phyloP scores from a whole-genome alignment of 2,113 vertebrate species.

The Chrysemys picta region DNA sequence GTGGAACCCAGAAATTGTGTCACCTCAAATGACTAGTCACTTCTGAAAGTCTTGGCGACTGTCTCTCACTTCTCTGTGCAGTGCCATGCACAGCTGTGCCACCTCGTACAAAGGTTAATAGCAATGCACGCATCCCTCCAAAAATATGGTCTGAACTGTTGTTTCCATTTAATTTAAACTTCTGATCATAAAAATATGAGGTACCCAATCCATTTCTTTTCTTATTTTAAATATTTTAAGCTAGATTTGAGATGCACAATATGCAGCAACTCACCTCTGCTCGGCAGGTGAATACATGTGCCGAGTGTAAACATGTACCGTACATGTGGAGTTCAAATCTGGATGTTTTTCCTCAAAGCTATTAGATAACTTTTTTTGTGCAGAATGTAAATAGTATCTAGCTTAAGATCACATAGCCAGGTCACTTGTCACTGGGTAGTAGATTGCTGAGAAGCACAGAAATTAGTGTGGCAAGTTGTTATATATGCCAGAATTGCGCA shows the following conservation, averaged over 20 bases:
- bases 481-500: slow-evolving; percentile 38
- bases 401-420: slow-evolving; percentile 5
- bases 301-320: neutral
- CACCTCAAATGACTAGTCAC: no score
- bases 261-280: neutral
- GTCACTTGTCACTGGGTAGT: slow-evolving; percentile 31
- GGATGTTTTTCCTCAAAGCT: slow-evolving; percentile 4
- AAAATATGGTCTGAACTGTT: neutral
- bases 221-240: neutral
- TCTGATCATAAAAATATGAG: slow-evolving; percentile 25
- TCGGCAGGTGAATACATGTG: neutral
- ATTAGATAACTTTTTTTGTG: slow-evolving; percentile 11
- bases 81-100: no score
- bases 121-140: neutral
- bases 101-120: no score
- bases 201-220: neutral
- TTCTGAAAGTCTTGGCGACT: no score
- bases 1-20: no score
- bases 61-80: no score
- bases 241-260: neutral
- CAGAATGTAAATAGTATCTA: slow-evolving; percentile 22
- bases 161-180: neutral
- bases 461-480: slow-evolving; percentile 56
- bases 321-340: neutral
- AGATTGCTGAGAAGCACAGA: slow-evolving; percentile 41